These are phyloP conservation scores for Myiozetetes cayanensis DNA, from an alignment of 2,113 vertebrate genomes.

Conservation along the genomic window DNA sequence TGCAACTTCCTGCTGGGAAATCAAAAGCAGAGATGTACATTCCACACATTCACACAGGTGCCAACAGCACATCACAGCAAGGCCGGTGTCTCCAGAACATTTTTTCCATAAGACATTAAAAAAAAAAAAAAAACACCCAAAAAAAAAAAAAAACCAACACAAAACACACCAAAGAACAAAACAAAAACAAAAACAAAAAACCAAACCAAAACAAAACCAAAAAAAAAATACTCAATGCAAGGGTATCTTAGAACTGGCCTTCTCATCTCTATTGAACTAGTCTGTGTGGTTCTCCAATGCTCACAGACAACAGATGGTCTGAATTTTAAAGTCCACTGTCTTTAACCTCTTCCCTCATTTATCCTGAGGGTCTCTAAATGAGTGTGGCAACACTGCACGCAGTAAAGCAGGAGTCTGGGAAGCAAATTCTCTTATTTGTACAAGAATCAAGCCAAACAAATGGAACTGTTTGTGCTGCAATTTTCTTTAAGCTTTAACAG, in stretches of 20 bases:
- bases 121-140: background rate
- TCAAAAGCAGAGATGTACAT: background rate
- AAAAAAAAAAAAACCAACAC: background rate
- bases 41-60: accelerated
- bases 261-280: background rate
- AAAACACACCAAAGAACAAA: too few species aligned
- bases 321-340: background rate
- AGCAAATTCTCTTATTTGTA: background rate
- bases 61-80: background rate
- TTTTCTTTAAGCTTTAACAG: background rate
- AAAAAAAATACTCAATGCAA: background rate
- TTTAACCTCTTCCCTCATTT: background rate
- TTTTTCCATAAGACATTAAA: background rate
- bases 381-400: background rate
- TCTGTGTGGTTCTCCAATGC: background rate
- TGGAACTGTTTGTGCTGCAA: background rate
- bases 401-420: background rate
- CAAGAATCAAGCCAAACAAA: background rate
- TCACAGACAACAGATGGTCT: background rate
- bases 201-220: background rate
- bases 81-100: background rate
- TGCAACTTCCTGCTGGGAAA: background rate
- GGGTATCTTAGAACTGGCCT: background rate
- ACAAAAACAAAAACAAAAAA: background rate
- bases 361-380: background rate